Base-by-base conservation (phyloP, 35 echinoderm and acorn worm genomes). In the Amphiura filiformis region DNA sequence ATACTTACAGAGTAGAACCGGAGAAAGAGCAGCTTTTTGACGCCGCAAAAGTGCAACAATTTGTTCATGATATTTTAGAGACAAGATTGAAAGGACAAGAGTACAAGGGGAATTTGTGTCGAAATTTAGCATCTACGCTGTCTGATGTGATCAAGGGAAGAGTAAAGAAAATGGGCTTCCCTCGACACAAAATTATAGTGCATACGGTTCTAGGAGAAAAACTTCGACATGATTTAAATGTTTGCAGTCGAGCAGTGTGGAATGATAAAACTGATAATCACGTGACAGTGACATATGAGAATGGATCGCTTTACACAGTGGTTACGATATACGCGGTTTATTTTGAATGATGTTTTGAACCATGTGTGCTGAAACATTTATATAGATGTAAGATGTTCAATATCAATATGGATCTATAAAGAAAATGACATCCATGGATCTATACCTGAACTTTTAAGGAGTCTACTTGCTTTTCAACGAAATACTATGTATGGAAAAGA, bases 81-180 rank as follows among this genome's bases (percentile, higher is more conserved):
- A 80, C 76, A 38, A 78, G 89, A 23, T 83, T 93, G 56, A 91
- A 97, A 61, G 37, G 77, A 22, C 91, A 97, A 41, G 20, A 84
- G 28, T 97, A 97, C 86, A 84, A 93, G 75, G 37, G 85, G 12
- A 32, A 32, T 15, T 91, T 52, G 34, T 81, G 81, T 47, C 61
- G 87, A 13, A 83, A 81, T 11, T 65, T 97, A 42, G 87, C 91
- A 31, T 78, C 78, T 0, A 97, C 47, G 34, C 78, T 97, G 9
- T 82, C 95, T 12, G 95, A 94, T 76, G 86, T 94, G 81, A 91
- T 97, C 76, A 97, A 97, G 42, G 88, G 76, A 31, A 39, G 89
- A 26, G 79, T 93, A 0, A 97, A 97, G 75, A 87, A 97, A 44
- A 87, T 94, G 86, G 80, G 92, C 0, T 97, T 93, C 40, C 80